Evolutionary conservation across 1,140 invertebrate genomes (phyloP), one percentile per base, ranked within the genome.

Genomic region (Hylaeus anthracinus): DNA sequence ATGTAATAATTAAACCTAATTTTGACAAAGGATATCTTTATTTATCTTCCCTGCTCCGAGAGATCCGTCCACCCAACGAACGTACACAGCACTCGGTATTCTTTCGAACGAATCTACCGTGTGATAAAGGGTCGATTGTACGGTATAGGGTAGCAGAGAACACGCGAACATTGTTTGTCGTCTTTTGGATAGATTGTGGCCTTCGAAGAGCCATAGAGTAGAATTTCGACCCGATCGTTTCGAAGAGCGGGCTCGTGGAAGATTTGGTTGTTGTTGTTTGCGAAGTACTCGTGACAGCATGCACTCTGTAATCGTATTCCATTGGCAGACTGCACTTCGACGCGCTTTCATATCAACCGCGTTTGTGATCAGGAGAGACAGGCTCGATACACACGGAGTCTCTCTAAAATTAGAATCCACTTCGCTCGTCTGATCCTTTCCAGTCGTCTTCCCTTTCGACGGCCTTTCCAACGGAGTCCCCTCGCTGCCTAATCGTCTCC

Each of bases 371-470:
- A 72, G 61, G 77, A 76, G 63, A 78, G 65, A 79, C 81, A 14
- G 39, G 51, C 81, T 51, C 65, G 79, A 81, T 87, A 80, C 79
- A 60, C 69, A 43, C 14, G 41, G 70, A 74, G 85, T 84, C 86
- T 82, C 86, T 86, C 86, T 90, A 89, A 90, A 88, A 86, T 90
- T 86, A 88, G 87, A 88, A 87, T 82, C 88, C 83, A 88, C 88
- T 90, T 84, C 81, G 82, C 70, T 65, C 86, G 81, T 88, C 78
- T 83, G 87, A 87, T 89, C 84, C 79, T 81, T 69, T 56, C 77
- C 61, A 55, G 71, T 71, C 69, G 63, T 78, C 67, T 83, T 79
- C 72, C 43, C 55, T 26, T 71, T 60, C 71, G 56, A 10, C 60
- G 48, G 45, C 61, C 70, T 75, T 85, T 76, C 45, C 53, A 41